Evolutionary conservation across 1,140 invertebrate species (phyloP), one percentile per base, ranked within the genome.

Genomic region (Caenorhabditis remanei): DNA sequence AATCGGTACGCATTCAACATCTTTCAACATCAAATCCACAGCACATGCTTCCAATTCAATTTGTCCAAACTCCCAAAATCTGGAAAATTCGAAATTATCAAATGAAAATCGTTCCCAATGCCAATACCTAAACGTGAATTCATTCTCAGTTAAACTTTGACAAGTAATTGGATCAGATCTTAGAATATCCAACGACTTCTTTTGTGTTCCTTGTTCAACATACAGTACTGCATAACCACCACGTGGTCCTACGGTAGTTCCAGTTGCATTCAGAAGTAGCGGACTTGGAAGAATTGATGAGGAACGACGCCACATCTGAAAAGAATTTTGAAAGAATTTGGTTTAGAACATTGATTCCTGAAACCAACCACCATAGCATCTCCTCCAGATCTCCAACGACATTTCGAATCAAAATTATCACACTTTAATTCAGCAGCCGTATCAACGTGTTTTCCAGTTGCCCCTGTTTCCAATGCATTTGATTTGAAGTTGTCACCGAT

Each of bases 371-470:
- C 50, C 48, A 48, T 87, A 0, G 75, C 85, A 71, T 88, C 67
- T 40, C 91, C 91, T 46, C 88, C 91, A 87, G 89, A 90, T 63
- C 92, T 79, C 91, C 91, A 92, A 50, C 92, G 53, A 63, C 91
- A 92, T 21, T 82, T 86, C 46, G 63, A 63, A 82, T 90, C 91
- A 83, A 93, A 92, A n/a, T 91, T 67, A 48, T 89, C 84, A 63
- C 91, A 92, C 58, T 88, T 79, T 8, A 92, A 56, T 21, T 92
- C 86, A 43, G 90, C 61, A 32, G 90, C 86, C 11, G 84, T 88
- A 24, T 89, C 79, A 55, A 93, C 85, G n/a, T 86, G 84, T 61
- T 88, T 71, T 48, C 91, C 91, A 61, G 89, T 79, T 41, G 90
- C 89, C 48, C 84, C 82, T 41, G 91, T 92, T 32, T 90, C 87